Conservation (phyloP, 53 echinoderm and acorn worm genomes). For the Zoroaster sp. region DNA sequence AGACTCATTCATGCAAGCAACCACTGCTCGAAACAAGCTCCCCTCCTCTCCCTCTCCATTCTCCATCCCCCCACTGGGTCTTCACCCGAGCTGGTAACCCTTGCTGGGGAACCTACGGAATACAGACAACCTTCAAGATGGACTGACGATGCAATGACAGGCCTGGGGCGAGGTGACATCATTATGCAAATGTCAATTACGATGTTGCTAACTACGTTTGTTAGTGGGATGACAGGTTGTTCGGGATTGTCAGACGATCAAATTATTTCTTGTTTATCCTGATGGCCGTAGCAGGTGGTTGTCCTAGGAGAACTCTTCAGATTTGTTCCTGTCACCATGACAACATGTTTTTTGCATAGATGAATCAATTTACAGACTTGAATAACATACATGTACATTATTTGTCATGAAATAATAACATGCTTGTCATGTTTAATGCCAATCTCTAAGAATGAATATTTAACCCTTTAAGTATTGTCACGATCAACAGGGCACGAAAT, state of each 20-base stretch:
- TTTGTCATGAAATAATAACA: no score
- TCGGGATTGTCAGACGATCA: not conserved
- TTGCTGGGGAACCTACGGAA: not conserved
- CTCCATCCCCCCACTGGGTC: not conserved
- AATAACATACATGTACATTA: no score
- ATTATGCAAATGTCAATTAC: not conserved
- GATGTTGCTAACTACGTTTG: not conserved
- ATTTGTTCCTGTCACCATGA: conserved; percentile 5
- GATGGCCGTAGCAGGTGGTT: not conserved
- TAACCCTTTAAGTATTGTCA: no score
- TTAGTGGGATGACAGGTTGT: not conserved
- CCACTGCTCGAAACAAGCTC: no score
- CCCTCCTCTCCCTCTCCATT: not conserved
- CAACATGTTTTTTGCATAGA: not conserved
- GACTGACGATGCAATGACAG: not conserved
- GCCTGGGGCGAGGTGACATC: not conserved
- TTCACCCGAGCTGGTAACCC: not conserved
- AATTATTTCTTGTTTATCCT: not conserved
- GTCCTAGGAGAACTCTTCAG: not conserved
- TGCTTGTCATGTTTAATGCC: no score
- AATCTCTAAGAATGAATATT: no score
- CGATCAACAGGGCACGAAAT: no score
- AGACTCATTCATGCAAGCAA: not conserved
- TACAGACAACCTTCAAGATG: not conserved
- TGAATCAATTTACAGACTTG: not conserved